Conservation (phyloP, 2,888 invertebrate species). For the Timema cristinae region DNA sequence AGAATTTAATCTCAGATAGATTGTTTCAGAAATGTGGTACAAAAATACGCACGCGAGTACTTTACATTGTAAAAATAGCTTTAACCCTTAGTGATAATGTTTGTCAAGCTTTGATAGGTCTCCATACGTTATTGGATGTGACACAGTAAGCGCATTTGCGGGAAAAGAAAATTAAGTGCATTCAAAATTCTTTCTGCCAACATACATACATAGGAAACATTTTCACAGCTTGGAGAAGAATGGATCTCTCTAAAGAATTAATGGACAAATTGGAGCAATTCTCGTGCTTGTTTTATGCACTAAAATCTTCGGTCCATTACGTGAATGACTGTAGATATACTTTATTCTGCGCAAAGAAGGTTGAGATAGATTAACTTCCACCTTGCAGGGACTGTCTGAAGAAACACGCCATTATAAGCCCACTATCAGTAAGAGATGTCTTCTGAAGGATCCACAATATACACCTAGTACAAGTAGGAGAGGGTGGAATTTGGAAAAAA, state of each 20-base stretch:
- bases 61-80: no score
- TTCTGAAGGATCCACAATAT: not conserved
- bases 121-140: not conserved
- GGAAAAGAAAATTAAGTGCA: not conserved
- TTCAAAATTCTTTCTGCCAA: conserved; percentile 6
- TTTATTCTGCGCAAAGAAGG: not conserved
- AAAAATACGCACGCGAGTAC: not conserved
- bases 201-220: conserved; percentile 6
- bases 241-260: conserved; percentile 10
- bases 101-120: not conserved
- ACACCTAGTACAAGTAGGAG: not conserved
- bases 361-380: not conserved
- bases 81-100: not conserved
- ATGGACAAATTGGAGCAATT: conserved; percentile 7
- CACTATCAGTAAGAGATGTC: not conserved
- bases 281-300: not conserved
- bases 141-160: not conserved
- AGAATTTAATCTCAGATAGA: not conserved
- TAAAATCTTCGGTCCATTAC: not conserved
- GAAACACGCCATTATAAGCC: not conserved
- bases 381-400: not conserved
- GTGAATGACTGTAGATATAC: not conserved
- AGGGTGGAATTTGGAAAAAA: not conserved
- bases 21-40: not conserved
- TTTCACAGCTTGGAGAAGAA: not conserved